Percentiles rank a stretch among this genome's conserved stretches.
These are phyloP conservation scores for Sapajus apella DNA, from an alignment of 2,113 vertebrate species.

Conservation along the genomic window DNA sequence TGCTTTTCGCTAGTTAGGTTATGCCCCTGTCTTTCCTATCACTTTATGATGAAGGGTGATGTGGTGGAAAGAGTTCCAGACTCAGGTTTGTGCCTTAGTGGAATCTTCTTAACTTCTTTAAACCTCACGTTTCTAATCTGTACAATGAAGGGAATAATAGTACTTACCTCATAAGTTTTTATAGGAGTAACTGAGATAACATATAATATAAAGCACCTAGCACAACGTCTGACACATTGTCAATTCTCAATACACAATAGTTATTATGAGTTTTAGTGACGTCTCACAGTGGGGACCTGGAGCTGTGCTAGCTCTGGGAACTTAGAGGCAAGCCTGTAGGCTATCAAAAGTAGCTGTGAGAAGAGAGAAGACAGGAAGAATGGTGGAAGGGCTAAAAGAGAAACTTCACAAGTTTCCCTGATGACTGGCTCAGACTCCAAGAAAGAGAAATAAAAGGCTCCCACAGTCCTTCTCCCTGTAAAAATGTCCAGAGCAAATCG, in stretches of 20 bases:
- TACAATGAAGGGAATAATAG: background rate
- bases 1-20: background rate
- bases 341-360: background rate
- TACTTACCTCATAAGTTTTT: constrained; percentile 3
- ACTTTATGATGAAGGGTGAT: background rate
- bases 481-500: background rate
- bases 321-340: background rate
- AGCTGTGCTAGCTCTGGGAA: background rate
- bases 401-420: background rate
- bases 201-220: background rate
- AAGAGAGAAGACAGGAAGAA: constrained; percentile 12
- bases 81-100: constrained; percentile 5
- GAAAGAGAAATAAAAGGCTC: constrained; percentile 16
- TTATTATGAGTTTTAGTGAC: constrained; percentile 34
- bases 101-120: constrained; percentile 20
- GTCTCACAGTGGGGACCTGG: background rate
- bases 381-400: background rate
- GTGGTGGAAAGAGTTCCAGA: background rate
- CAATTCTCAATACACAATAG: background rate
- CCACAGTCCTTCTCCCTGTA: background rate
- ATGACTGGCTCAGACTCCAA: background rate
- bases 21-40: background rate
- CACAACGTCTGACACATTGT: background rate
- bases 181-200: constrained; percentile 33
- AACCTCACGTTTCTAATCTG: background rate